Evolutionary conservation across 2,797 vertebrate genomes (phyloP).

Genomic region (Sebastes variabilis): DNA sequence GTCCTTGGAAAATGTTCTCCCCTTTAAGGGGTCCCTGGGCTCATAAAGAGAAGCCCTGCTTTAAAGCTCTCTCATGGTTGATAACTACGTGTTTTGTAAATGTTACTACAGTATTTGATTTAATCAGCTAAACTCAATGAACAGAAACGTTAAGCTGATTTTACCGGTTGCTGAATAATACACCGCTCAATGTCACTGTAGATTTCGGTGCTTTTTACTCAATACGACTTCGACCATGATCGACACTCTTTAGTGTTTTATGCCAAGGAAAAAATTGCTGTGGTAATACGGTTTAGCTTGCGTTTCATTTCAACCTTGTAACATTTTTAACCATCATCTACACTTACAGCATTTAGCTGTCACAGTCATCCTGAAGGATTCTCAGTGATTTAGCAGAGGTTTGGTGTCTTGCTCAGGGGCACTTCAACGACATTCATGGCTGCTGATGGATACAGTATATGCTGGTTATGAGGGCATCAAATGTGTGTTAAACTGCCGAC

Average conservation of each 20-base stretch:
- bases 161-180: background rate
- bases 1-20: no score
- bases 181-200: background rate
- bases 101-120: background rate
- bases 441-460: background rate
- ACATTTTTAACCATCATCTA: background rate
- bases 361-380: background rate
- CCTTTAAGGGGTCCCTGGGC: no score
- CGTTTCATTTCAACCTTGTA: background rate
- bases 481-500: constrained; percentile 1
- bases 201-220: background rate
- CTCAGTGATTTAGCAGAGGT: constrained; percentile 3
- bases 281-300: background rate
- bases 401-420: constrained; percentile 8
- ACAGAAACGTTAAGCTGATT: background rate
- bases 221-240: background rate
- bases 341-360: background rate
- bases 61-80: background rate
- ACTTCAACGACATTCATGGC: background rate
- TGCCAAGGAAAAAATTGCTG: background rate
- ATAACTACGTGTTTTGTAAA: background rate
- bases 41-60: no score
- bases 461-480: background rate
- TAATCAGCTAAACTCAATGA: background rate
- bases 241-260: background rate